Percentiles rank a stretch among this genome's conserved stretches.
These are phyloP conservation scores for Cotesia typhae DNA, from an alignment of 1,140 invertebrate species.

Conservation along the genomic window DNA sequence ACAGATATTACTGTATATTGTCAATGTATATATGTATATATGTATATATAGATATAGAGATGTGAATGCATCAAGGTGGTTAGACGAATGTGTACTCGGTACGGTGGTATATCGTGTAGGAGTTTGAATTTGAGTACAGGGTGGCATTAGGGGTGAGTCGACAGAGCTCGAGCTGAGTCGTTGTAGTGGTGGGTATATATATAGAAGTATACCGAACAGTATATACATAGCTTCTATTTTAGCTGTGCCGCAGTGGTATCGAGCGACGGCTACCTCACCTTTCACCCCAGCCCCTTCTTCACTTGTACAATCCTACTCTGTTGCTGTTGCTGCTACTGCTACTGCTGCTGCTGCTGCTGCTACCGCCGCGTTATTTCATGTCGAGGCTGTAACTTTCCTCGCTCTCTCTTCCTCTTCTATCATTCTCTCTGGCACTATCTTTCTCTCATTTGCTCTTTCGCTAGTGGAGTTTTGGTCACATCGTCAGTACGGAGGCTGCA, in stretches of 20 bases:
- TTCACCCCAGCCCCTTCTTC: constrained; percentile 45
- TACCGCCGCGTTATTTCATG: not conserved
- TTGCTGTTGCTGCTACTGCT: not conserved
- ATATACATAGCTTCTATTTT: constrained; percentile 52
- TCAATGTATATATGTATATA: constrained; percentile 22
- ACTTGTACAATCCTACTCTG: constrained; percentile 5
- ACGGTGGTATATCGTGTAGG: too few relatives aligned
- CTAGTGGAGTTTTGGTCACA: not conserved
- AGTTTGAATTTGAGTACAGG: too few relatives aligned
- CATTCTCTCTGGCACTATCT: not conserved
- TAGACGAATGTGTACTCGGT: not conserved
- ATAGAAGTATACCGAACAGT: not conserved
- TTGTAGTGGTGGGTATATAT: constrained; percentile 30
- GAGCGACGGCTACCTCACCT: constrained; percentile 59
- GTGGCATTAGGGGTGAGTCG: constrained; percentile 26
- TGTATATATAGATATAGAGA: constrained; percentile 1
- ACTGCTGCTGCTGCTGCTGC: constrained; percentile 27
- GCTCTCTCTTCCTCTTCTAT: not conserved
- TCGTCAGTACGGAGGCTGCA: constrained; percentile 12
- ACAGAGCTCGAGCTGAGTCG: constrained; percentile 33
- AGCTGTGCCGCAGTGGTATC: constrained; percentile 65
- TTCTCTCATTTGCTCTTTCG: too few relatives aligned
- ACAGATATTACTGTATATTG: not conserved
- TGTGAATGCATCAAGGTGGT: constrained; percentile 6
- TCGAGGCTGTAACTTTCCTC: constrained; percentile 11